phyloP scores from a whole-genome alignment of 2,797 vertebrate genomes.

The Cyclura pinguis region DNA sequence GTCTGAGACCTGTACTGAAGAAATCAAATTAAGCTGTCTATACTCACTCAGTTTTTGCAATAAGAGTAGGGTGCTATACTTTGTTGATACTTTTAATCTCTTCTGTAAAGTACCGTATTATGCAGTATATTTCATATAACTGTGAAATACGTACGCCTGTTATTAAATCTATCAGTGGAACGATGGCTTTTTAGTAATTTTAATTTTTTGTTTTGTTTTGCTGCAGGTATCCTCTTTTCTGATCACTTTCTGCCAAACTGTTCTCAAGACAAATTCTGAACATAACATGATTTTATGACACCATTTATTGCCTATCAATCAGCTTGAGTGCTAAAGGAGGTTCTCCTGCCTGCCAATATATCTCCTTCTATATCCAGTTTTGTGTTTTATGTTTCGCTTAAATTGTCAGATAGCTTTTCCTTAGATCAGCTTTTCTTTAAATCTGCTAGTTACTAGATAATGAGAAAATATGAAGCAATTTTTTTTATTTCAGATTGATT shows the following conservation, averaged over 20 bases:
- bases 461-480: slow-evolving; percentile 74
- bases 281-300: slow-evolving; percentile 37
- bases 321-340: slow-evolving; percentile 53
- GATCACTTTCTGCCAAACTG: slow-evolving; percentile 24
- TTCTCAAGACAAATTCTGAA: slow-evolving; percentile 45
- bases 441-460: slow-evolving; percentile 64
- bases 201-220: slow-evolving; percentile 25
- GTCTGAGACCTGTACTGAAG: rapidly evolving
- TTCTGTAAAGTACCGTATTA: not conserved
- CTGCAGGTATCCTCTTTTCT: slow-evolving; percentile 24
- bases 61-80: slow-evolving; percentile 13
- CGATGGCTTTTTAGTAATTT: slow-evolving; percentile 6
- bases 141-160: slow-evolving; percentile 22
- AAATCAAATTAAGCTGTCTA: slow-evolving; percentile 39
- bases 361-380: slow-evolving; percentile 46
- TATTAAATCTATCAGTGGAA: slow-evolving; percentile 48
- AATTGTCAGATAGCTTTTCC: slow-evolving; percentile 52
- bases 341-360: slow-evolving; percentile 52
- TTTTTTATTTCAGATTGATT: slow-evolving; percentile 47
- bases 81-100: slow-evolving; percentile 48
- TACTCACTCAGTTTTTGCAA: slow-evolving; percentile 10
- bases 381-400: slow-evolving; percentile 67
- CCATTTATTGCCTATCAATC: slow-evolving; percentile 59
- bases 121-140: slow-evolving; percentile 21
- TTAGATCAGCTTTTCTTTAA: slow-evolving; percentile 51